These are phyloP conservation scores for Aradus depressus DNA, from an alignment of 2,888 invertebrate genomes.

Conservation along the genomic window DNA sequence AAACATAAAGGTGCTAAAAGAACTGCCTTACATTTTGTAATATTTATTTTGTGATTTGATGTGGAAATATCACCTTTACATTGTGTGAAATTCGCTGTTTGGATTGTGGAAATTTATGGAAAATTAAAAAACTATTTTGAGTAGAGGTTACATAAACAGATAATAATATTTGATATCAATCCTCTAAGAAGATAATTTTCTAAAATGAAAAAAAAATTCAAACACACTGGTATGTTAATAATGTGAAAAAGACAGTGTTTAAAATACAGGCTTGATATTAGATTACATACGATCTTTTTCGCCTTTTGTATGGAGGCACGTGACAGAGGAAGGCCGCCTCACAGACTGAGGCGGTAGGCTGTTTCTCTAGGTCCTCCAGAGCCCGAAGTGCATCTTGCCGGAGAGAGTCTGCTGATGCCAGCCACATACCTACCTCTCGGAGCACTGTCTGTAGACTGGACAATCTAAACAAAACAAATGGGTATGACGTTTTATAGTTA, in stretches of 20 bases:
- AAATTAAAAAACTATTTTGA: not conserved
- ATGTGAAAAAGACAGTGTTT: too few species aligned
- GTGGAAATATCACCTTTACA: too few species aligned
- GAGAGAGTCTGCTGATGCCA: conserved; percentile 31
- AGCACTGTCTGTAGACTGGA: conserved; percentile 21
- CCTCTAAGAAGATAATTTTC: not conserved
- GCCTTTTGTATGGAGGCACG: conserved; percentile 37
- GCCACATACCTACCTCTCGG: conserved; percentile 25
- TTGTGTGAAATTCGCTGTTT: too few species aligned
- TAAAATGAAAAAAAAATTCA: not conserved
- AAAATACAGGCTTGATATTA: conserved; percentile 1
- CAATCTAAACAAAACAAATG: too few species aligned
- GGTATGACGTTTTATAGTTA: too few species aligned
- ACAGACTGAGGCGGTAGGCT: conserved; percentile 37
- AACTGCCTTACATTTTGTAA: too few species aligned
- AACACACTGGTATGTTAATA: too few species aligned
- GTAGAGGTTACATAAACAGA: not conserved
- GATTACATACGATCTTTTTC: conserved; percentile 29
- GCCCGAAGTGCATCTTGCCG: conserved; percentile 35
- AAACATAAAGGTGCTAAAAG: too few species aligned
- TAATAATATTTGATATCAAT: not conserved
- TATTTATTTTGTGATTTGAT: too few species aligned
- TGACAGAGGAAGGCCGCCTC: conserved; percentile 46
- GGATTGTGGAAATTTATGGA: too few species aligned
- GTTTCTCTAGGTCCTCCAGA: conserved; percentile 34